Evolutionary conservation across 2,888 invertebrate genomes (phyloP).

Genomic region (Drosophila hamatofila): DNA sequence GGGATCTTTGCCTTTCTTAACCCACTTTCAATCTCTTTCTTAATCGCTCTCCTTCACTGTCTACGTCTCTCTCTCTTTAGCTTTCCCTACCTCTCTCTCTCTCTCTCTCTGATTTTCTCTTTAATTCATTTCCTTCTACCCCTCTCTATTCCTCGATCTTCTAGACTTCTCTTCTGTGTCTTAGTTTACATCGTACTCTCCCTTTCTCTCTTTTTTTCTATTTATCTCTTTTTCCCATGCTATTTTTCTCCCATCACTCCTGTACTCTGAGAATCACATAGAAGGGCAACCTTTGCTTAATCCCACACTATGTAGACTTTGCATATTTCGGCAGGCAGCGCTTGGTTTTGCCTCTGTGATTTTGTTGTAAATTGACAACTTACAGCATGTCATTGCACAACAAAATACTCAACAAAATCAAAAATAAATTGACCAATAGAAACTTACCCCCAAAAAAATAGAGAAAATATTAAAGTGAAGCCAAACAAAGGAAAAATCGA

Average conservation of each 20-base stretch:
- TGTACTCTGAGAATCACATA: neutral
- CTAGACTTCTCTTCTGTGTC: no score
- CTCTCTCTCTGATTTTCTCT: neutral
- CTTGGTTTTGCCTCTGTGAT: conserved; percentile 47
- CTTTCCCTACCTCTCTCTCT: neutral
- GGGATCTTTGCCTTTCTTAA: no score
- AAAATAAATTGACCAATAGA: conserved; percentile 54
- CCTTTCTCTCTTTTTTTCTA: no score
- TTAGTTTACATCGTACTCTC: no score
- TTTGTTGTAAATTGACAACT: conserved; percentile 68
- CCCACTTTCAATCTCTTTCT: no score
- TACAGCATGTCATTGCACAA: conserved; percentile 63
- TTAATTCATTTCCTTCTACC: neutral
- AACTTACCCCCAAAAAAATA: conserved; percentile 11
- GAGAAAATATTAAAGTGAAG: conserved; percentile 17
- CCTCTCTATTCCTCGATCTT: no score
- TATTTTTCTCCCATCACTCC: neutral
- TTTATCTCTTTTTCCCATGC: neutral
- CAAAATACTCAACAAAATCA: conserved; percentile 40
- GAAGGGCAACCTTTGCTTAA: neutral
- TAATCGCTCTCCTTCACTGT: no score
- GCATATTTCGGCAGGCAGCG: conserved; percentile 27
- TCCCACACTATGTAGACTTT: conserved; percentile 10
- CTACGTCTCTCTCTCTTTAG: neutral
- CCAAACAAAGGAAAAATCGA: conserved; percentile 31